Base-by-base conservation (phyloP, 2,888 invertebrate genomes). In the Acrocyrtus sp. region DNA sequence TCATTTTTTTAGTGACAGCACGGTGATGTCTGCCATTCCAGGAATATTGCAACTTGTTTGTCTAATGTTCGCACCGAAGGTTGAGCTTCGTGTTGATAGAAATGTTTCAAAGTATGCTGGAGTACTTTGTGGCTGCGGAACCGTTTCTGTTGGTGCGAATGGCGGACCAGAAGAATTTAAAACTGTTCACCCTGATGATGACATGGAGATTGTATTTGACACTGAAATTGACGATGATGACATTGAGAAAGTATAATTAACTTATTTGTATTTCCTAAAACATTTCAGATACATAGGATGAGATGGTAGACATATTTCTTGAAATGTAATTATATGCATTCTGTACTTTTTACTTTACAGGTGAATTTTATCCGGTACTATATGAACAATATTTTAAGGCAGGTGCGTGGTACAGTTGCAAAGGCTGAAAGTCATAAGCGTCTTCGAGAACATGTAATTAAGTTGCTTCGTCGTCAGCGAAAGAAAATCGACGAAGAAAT, bases 1-100 rank as follows among this genome's bases (percentile, higher is more conserved):
- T n/a, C n/a, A n/a, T n/a, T n/a, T 26, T 27, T 48, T 3, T 22
- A 78, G 77, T 0, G 89, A 92, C 82, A 95, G 96, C 0, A 95
- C 95, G 0, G 83, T 96, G n/a, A 90, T 97, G 92, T 96, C 96
- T 0, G 91, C 91, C 83, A 90, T 96, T 48, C 91, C 91, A 12
- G 96, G 96, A 0, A 87, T 98, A 72, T 90, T 92, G 0, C 88
- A 92, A 5, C 84, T 97, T 8, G 87, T 96, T 81, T 86, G 90
- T 0, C 84, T 97, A 63, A 86, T 96, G 0, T 98, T 97, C 84
- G 88, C 93, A 60, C 96, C 96, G 0, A 85, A 85, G 8, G 91
- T 92, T 83, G 94, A 96, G 85, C 60, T 79, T 21, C 66, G 81
- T 15, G 61, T 62, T 8, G 76, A 81, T 29, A 50, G 45, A 8